phyloP scores from a whole-genome alignment of 2,888 invertebrate genomes.

The Strigamia transsilvanica region DNA sequence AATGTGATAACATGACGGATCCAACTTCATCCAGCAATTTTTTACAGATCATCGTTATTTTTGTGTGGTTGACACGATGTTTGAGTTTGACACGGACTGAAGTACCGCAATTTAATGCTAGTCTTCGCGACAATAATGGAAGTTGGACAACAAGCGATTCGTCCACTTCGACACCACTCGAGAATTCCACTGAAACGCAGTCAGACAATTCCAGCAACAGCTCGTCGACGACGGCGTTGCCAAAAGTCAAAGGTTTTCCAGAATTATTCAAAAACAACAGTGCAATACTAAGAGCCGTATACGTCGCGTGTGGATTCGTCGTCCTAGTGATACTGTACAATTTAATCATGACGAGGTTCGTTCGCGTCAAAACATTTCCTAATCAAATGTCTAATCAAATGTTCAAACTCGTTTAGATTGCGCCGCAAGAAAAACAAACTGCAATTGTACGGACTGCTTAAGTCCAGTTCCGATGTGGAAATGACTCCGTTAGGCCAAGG shows the following conservation, averaged over 20 bases:
- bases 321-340: slow-evolving; percentile 16
- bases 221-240: not conserved
- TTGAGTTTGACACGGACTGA: not conserved
- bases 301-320: slow-evolving; percentile 36
- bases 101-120: no score
- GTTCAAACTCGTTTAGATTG: not conserved
- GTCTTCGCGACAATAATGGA: not conserved
- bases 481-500: slow-evolving; percentile 35
- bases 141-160: not conserved
- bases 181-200: no score
- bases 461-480: slow-evolving; percentile 13
- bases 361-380: not conserved
- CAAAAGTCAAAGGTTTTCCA: not conserved
- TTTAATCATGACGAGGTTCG: slow-evolving; percentile 33
- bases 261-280: slow-evolving; percentile 14
- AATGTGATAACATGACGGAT: not conserved
- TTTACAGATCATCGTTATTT: not conserved
- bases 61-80: not conserved
- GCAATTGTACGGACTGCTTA: slow-evolving; percentile 1
- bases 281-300: slow-evolving; percentile 42
- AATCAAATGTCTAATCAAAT: no score
- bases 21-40: not conserved
- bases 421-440: slow-evolving; percentile 21
- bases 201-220: not conserved
- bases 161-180: no score